These are phyloP conservation scores for Tautogolabrus adspersus DNA, from an alignment of 2,113 vertebrate species.

Conservation along the genomic window DNA sequence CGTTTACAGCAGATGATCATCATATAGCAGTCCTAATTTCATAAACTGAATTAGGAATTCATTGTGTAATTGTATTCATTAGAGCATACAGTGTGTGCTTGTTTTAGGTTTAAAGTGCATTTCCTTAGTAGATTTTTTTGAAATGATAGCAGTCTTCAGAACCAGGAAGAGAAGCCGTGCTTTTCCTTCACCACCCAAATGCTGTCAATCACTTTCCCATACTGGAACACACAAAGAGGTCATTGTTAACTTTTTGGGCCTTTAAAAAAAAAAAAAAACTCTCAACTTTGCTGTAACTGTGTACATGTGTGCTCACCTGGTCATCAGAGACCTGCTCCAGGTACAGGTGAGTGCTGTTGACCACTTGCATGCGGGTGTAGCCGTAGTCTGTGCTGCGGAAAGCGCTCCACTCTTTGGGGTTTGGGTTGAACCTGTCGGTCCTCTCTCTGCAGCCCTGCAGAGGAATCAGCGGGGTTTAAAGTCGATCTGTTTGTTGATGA, in stretches of 20 bases:
- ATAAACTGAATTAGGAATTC: background rate
- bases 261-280: too few species aligned
- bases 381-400: constrained; percentile 88
- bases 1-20: constrained; percentile 6
- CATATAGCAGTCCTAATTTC: background rate
- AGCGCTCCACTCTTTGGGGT: constrained; percentile 88
- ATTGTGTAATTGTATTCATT: background rate
- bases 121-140: constrained; percentile 33
- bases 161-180: constrained; percentile 79
- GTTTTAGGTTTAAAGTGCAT: constrained; percentile 48
- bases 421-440: constrained; percentile 85
- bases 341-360: constrained; percentile 87
- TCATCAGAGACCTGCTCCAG: constrained; percentile 92
- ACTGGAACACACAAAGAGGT: constrained; percentile 76
- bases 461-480: background rate
- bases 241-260: background rate
- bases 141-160: constrained; percentile 55
- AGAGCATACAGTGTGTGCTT: constrained; percentile 24
- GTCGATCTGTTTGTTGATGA: constrained; percentile 17
- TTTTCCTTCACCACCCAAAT: constrained; percentile 88
- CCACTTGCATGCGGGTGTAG: constrained; percentile 86
- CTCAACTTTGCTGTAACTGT: background rate
- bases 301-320: constrained; percentile 81
- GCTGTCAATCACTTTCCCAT: constrained; percentile 89
- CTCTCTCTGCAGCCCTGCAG: constrained; percentile 88